These are phyloP conservation scores for Loris lydekkerianus DNA, from an alignment of 2,797 vertebrate species.

Conservation along the genomic window DNA sequence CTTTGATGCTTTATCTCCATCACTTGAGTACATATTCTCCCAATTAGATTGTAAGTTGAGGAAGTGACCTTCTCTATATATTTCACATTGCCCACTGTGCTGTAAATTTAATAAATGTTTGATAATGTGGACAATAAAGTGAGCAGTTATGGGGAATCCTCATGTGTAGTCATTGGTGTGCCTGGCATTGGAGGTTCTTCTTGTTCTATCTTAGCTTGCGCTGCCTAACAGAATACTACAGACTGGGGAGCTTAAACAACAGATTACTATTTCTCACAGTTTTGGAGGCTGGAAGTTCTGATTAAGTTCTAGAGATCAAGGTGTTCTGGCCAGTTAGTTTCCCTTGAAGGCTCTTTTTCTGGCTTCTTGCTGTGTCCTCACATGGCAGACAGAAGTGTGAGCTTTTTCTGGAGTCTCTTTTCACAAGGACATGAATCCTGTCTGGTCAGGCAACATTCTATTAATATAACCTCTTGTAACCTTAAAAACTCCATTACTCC, in stretches of 20 bases:
- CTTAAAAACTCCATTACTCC: neutral
- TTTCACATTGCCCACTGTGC: neutral
- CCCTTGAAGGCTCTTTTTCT: neutral
- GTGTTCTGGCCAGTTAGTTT: neutral
- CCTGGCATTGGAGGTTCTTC: neutral
- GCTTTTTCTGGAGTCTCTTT: neutral
- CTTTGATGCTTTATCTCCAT: neutral
- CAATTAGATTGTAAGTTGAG: neutral
- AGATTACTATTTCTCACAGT: neutral
- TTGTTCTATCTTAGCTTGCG: neutral
- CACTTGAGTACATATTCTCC: neutral
- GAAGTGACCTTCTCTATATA: neutral
- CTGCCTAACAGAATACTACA: neutral
- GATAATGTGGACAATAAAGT: neutral
- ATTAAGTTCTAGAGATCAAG: neutral
- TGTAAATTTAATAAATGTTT: neutral
- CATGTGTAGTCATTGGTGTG: neutral
- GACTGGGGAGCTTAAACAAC: neutral
- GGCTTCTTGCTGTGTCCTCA: neutral
- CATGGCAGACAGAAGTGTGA: neutral
- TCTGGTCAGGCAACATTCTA: neutral
- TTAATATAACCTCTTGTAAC: neutral
- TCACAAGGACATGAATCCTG: neutral
- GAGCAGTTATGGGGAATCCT: neutral
- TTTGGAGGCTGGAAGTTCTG: neutral